A percentile compares a stretch with the other conserved stretches of the same genome.
phyloP scores from a whole-genome alignment of 2,113 vertebrate species.

The Arizona elegans region DNA sequence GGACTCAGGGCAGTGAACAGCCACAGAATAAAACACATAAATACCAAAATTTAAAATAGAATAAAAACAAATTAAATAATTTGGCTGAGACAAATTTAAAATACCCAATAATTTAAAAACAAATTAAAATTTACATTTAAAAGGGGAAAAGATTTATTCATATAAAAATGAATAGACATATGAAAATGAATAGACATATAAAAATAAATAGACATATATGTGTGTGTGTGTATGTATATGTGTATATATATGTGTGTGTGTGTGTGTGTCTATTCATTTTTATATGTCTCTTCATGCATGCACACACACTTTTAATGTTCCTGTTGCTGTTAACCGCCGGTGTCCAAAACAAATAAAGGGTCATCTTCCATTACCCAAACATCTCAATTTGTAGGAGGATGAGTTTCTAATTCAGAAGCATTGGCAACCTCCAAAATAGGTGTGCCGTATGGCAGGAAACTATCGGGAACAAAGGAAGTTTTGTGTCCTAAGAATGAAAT shows the following conservation, averaged over 20 bases:
- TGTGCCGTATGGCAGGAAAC: neutral
- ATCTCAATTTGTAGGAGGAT: neutral
- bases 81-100: too few species aligned
- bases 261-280: neutral
- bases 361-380: neutral
- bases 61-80: too few species aligned
- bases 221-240: neutral
- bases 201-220: too few species aligned
- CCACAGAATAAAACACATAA: too few species aligned
- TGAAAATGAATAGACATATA: too few species aligned
- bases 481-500: neutral
- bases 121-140: too few species aligned
- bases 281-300: neutral
- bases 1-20: too few species aligned
- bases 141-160: too few species aligned
- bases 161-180: too few species aligned
- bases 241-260: neutral
- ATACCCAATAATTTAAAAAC: too few species aligned
- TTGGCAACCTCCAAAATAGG: neutral
- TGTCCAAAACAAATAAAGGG: neutral
- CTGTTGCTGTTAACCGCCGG: neutral
- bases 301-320: neutral
- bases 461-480: neutral
- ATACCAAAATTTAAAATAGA: too few species aligned
- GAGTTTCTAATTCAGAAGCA: neutral